A percentile compares a stretch with the other conserved stretches of the same genome.
These are phyloP conservation scores for Onchidella celtica DNA, from an alignment of 2,888 invertebrate species.

Conservation along the genomic window DNA sequence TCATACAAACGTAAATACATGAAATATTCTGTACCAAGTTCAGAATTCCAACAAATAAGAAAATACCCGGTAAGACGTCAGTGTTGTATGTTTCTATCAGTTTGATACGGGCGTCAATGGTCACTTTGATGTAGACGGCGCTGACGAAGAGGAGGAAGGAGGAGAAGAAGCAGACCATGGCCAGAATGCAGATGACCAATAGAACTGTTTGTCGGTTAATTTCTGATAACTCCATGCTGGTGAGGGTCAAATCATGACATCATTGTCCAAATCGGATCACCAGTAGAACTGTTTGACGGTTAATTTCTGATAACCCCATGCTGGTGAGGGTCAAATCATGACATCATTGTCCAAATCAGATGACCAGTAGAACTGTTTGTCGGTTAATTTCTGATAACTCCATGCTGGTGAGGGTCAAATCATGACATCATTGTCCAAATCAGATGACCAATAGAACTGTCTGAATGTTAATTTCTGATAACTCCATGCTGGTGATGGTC, in stretches of 20 bases:
- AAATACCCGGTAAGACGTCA: constrained; percentile 25
- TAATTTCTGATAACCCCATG: constrained; percentile 32
- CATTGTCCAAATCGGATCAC: constrained; percentile 9
- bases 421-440: too few species aligned
- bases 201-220: constrained; percentile 19
- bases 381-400: too few species aligned
- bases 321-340: not conserved
- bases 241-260: not conserved
- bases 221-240: constrained; percentile 35
- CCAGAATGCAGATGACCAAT: constrained; percentile 20
- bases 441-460: too few species aligned
- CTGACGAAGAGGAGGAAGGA: constrained; percentile 40
- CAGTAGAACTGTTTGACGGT: constrained; percentile 29
- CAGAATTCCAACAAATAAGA: constrained; percentile 37
- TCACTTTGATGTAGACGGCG: constrained; percentile 29
- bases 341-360: too few species aligned
- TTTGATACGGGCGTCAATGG: constrained; percentile 31
- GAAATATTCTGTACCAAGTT: constrained; percentile 39
- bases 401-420: too few species aligned
- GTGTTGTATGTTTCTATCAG: constrained; percentile 45
- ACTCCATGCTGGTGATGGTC: too few species aligned
- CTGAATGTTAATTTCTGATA: too few species aligned
- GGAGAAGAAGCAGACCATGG: constrained; percentile 42
- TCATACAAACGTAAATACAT: constrained; percentile 2
- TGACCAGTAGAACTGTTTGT: too few species aligned